A percentile compares a stretch with the other conserved stretches of the same genome.
Conservation (phyloP, 2,888 invertebrate species). For the Agapostemon virescens region DNA sequence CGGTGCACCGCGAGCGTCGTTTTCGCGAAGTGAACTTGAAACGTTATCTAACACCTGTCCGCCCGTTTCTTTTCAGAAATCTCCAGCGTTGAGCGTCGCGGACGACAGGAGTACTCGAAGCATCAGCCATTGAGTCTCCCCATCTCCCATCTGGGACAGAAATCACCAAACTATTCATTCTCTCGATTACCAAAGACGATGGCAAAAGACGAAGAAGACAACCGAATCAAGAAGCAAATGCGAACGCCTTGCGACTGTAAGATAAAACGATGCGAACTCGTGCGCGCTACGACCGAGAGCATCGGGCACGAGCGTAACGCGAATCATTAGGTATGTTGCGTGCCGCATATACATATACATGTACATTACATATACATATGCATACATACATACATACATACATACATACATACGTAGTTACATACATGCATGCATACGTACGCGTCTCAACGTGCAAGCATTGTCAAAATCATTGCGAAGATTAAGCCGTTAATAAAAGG, state of each 20-base stretch:
- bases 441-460: constrained; percentile 27
- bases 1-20: background rate
- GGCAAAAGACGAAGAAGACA: background rate
- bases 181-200: background rate
- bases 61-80: constrained; percentile 71
- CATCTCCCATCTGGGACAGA: constrained; percentile 18
- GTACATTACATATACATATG: no score
- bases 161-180: constrained; percentile 13
- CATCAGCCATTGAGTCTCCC: constrained; percentile 70
- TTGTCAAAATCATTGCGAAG: constrained; percentile 26
- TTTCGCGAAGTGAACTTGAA: background rate
- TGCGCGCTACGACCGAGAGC: constrained; percentile 34
- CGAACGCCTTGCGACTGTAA: background rate
- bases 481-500: constrained; percentile 58
- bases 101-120: constrained; percentile 73
- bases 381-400: no score
- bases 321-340: constrained; percentile 45
- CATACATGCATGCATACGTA: background rate
- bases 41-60: background rate
- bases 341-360: constrained; percentile 47
- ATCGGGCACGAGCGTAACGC: constrained; percentile 33
- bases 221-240: background rate
- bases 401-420: no score
- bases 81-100: constrained; percentile 73
- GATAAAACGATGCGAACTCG: constrained; percentile 5